Base-by-base conservation (phyloP, 1,140 invertebrate genomes). In the Diachasma alloeum region DNA sequence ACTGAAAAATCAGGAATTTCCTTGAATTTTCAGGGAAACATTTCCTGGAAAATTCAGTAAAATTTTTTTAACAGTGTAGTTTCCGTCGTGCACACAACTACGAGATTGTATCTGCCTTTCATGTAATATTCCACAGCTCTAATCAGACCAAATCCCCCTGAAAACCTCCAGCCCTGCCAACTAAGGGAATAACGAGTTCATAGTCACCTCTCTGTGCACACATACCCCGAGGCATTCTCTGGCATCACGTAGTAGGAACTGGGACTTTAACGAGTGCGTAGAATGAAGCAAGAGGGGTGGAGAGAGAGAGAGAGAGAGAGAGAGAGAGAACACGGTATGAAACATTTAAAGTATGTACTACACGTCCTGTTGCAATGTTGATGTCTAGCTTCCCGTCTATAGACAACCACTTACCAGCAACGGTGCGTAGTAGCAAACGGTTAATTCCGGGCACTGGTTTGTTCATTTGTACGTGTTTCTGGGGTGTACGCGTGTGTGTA, bases 381-480 rank as follows among this genome's bases (percentile, higher is more conserved):
- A 66, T 66, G 63, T 66, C 63, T 66, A 66, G 63, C 63, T 66
- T 66, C 63, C 53, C 63, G 66, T 68, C 66, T 68, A 68, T 68
- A 68, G 66, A 68, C 36, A 68, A 36, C 22, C 31, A 31, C 63
- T 66, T 66, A 26, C 63, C 63, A 31, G 63, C 24, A 66, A 68
- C 36, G 59, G 66, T 68, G 66, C 36, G 66, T 68, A 31, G 63
- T 36, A 68, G 36, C 36, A 37, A 68, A 68, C 36, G 66, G 66
- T 68, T 68, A 37, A 68, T 68, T 68, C n/a, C 36, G 36, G 36
- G n/a, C 66, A 63, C 22, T 63, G 59, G 59, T 63, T 63, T 26
- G 9, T 63, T 63, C 22, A 26, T 63, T 63, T 63, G 59, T 53
- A 63, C 4, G 24, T 26, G 24, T 63, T 24, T 63, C 22, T 63